Evolutionary conservation across 2,113 vertebrate species (phyloP), one percentile per base, ranked within the genome.

Genomic region (Himantopus leucocephalus): DNA sequence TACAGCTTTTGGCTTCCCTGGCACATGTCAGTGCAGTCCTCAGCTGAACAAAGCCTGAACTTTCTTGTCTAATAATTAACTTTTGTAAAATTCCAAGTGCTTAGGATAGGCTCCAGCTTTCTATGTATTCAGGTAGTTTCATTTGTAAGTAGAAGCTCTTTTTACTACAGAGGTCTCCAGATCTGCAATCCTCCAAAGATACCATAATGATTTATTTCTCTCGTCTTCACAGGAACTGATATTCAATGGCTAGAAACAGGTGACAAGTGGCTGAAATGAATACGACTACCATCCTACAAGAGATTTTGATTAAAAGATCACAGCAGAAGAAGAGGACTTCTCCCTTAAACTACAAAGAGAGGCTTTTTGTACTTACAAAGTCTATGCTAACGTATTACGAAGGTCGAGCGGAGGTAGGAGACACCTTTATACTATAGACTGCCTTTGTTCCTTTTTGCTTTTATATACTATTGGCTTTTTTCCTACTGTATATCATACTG

Each of bases 251-350:
- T 97, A 98, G 96, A 98, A 96, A 96, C 97, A 88, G 96, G 91
- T 84, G 97, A 88, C 83, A 97, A 98, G 97, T 91, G 98, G 97
- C 95, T 90, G 98, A 98, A 98, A 99, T 99, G 99, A 99, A 98
- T 98, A 97, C 78, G 8, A 98, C 98, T 94, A 95, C 94, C 96
- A 98, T 99, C 88, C 96, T 99, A 83, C 99, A 99, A 97, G 99
- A 99, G 97, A 98, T 96, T 97, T 97, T 99, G 96, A 99, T 99
- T 97, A 99, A 99, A 98, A 98, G 99, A 26, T 99, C 99, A 6
- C 99, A 99, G 94, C 99, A 99, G 98, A 99, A 99, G 98, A 99
- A 98, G 97, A 98, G 98, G 91, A 99, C 99, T 19, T 99, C 99
- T 10, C 99, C 99, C 1, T 98, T 99, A 85, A 99, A 99, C 98